A percentile compares a stretch with the other conserved stretches of the same genome.
Evolutionary conservation across 1,140 invertebrate species (phyloP).

Genomic region (Andricus grossulariae): DNA sequence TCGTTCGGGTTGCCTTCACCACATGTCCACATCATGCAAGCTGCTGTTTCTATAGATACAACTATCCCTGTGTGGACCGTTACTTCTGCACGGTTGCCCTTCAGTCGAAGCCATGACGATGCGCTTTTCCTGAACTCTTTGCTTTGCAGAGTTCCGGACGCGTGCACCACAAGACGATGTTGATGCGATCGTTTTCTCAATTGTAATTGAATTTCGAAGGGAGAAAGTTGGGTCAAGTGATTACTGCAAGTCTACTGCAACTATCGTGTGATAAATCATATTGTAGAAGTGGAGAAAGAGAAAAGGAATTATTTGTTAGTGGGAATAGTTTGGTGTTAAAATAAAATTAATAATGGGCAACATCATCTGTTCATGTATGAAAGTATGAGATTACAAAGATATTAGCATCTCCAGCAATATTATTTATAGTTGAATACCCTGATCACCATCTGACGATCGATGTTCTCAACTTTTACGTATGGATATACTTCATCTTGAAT

Average conservation of each 20-base stretch:
- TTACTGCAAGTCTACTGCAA: constrained; percentile 11
- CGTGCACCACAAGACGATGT: constrained; percentile 9
- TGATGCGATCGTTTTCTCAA: constrained; percentile 30
- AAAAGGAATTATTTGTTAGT: background rate
- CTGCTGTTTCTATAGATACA: constrained; percentile 31
- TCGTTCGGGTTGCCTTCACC: constrained; percentile 39
- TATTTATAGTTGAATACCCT: no score
- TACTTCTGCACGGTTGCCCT: constrained; percentile 14
- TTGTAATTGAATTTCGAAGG: constrained; percentile 19
- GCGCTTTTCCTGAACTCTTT: constrained; percentile 24
- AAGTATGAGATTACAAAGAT: no score
- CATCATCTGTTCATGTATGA: no score
- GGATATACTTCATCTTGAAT: no score
- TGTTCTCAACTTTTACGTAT: no score
- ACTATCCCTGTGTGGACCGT: background rate
- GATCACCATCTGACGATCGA: no score
- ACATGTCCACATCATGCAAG: constrained; percentile 32
- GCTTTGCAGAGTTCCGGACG: constrained; percentile 12
- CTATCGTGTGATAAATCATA: constrained; percentile 8
- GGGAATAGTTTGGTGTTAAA: no score
- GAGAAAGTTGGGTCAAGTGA: constrained; percentile 27
- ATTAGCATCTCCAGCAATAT: no score
- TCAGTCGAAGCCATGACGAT: background rate
- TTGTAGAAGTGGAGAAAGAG: background rate
- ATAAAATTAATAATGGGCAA: no score